A percentile compares a stretch with the other conserved stretches of the same genome.
Conservation (phyloP, 2,888 invertebrate genomes). For the Unio delphinus region DNA sequence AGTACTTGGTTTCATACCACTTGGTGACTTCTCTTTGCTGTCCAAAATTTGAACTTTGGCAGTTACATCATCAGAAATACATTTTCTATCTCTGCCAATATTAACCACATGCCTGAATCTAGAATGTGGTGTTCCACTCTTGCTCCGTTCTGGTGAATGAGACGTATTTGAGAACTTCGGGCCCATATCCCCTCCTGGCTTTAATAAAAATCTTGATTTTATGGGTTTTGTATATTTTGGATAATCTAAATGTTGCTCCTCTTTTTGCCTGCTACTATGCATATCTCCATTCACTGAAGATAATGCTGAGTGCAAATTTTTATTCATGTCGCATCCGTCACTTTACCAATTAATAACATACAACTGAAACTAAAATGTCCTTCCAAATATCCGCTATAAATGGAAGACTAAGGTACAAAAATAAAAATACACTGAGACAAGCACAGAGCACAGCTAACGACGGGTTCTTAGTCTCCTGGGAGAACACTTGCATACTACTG, state of each 20-base stretch:
- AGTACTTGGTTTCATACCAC: constrained; percentile 13
- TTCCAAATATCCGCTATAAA: too few species aligned
- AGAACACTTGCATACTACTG: too few species aligned
- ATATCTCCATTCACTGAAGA: constrained; percentile 42
- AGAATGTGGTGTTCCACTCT: constrained; percentile 22
- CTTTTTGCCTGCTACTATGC: constrained; percentile 27
- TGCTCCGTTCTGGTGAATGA: constrained; percentile 31
- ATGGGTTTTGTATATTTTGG: constrained; percentile 10
- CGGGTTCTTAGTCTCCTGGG: too few species aligned
- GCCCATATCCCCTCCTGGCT: constrained; percentile 30
- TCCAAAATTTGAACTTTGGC: constrained; percentile 22
- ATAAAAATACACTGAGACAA: too few species aligned
- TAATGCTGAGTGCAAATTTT: constrained; percentile 3
- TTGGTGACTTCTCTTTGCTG: constrained; percentile 7
- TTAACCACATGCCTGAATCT: constrained; percentile 27
- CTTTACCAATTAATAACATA: too few species aligned
- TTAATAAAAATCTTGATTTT: constrained; percentile 11
- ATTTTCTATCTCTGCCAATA: constrained; percentile 32
- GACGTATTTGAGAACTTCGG: constrained; percentile 18
- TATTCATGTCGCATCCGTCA: too few species aligned
- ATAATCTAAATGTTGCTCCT: constrained; percentile 17
- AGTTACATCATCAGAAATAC: constrained; percentile 46
- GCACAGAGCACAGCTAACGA: too few species aligned
- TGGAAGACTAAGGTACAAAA: too few species aligned
- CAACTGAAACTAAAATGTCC: too few species aligned